Percentiles rank a stretch among this genome's conserved stretches.
These are phyloP conservation scores for Ormyrus rosae DNA, from an alignment of 2,888 invertebrate species.

Conservation along the genomic window DNA sequence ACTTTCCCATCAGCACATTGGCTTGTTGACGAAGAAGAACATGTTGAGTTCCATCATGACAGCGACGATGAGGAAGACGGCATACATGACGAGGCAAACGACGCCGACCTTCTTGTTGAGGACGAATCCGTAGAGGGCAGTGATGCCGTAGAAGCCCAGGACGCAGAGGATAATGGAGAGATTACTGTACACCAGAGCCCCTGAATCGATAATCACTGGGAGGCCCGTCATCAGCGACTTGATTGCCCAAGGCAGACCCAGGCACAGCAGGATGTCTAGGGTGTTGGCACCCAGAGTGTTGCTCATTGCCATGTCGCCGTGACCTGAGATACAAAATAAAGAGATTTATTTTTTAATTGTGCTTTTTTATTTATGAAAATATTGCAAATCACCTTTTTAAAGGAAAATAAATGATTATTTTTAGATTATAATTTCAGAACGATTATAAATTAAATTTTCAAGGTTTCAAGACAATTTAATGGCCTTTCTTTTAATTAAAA, in stretches of 20 bases:
- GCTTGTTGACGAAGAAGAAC: constrained; percentile 77
- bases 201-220: constrained; percentile 84
- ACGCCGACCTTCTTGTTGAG: constrained; percentile 84
- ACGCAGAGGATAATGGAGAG: constrained; percentile 87
- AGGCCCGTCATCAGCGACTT: constrained; percentile 80
- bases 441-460: too few species aligned
- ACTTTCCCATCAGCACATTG: constrained; percentile 63
- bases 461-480: too few species aligned
- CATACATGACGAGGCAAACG: constrained; percentile 82
- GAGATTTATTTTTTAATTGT: too few species aligned
- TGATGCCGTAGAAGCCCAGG: constrained; percentile 81
- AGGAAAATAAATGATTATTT: too few species aligned
- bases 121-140: constrained; percentile 83
- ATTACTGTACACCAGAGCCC: constrained; percentile 89
- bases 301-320: constrained; percentile 91
- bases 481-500: too few species aligned
- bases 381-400: too few species aligned
- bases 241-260: constrained; percentile 91
- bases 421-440: too few species aligned
- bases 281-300: constrained; percentile 92
- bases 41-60: constrained; percentile 88
- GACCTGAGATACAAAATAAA: constrained; percentile 77
- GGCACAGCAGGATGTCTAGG: constrained; percentile 87
- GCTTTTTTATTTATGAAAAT: too few species aligned
- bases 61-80: constrained; percentile 84